Evolutionary conservation across 2,113 vertebrate genomes (phyloP), one percentile per base, ranked within the genome.

Genomic region (Sarotherodon lohbergeri): DNA sequence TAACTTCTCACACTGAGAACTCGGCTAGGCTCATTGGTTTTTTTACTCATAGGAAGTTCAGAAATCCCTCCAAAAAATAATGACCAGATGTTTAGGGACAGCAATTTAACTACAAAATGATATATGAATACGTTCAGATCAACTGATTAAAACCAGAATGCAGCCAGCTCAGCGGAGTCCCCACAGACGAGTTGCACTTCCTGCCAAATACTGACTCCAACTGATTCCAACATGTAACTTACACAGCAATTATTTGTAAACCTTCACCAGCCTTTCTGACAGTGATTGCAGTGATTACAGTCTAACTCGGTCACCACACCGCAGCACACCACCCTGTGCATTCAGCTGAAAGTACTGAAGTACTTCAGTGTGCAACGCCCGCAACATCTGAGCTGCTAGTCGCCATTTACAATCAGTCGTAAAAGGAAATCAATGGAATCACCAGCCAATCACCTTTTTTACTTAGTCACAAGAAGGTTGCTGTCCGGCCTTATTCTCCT

Each of bases 21-120:
- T 7, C 0, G 3, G 66, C 14, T 24, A 4, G 36, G 9, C 13
- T 73, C 39, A 17, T 4, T 6, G 0, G 0, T 2, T 46, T 27
- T 66, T 0, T 66, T 36, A 39, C 0, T 66, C 61, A n/a, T 7
- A n/a, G 6, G 22, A 46, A 46, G 17, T 17, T 4, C 1, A 73
- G 68, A 46, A 46, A 73, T 73, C 9, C 22, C 68, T 73, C 41
- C 0, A 17, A 41, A 71, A 9, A 24, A 71, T 9, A 71, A 41
- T 71, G 41, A 71, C 12, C n/a, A 9, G 66, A 43, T 43, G 66
- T 22, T 71, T 41, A 41, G 1, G 66, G 36, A 24, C n/a, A 41
- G n/a, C 4, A 24, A 24, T 71, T 71, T 71, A 16, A 71, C 36
- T 71, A 14, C 3, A 71, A 71, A 71, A 22, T 8, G 34, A 22